phyloP scores from a whole-genome alignment of 2,888 invertebrate species.

The Chrysolina americana region DNA sequence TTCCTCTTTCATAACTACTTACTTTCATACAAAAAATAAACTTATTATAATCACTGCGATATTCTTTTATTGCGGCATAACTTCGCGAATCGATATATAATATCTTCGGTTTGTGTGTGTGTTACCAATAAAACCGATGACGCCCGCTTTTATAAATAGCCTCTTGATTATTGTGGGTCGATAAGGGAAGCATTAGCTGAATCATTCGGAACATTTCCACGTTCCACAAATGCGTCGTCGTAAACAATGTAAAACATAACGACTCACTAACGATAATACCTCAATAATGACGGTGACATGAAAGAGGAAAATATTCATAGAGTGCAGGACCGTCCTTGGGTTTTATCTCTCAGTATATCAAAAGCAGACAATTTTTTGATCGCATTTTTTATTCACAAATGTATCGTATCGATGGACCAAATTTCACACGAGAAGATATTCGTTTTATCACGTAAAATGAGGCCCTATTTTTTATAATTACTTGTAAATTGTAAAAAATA shows the following conservation, averaged over 20 bases:
- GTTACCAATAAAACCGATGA: conserved; percentile 22
- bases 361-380: no score
- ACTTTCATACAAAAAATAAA: background rate
- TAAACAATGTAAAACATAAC: conserved; percentile 15
- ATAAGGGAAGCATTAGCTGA: conserved; percentile 17
- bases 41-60: background rate
- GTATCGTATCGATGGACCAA: no score
- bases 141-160: conserved; percentile 25
- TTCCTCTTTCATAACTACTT: background rate
- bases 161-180: conserved; percentile 2
- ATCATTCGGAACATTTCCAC: conserved; percentile 8
- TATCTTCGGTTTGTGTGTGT: background rate
- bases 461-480: no score
- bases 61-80: background rate
- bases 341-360: no score
- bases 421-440: no score
- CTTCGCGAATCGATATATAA: background rate
- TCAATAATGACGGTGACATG: background rate
- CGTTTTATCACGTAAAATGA: no score
- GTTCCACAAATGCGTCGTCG: conserved; percentile 1
- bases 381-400: no score
- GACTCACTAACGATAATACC: conserved; percentile 6
- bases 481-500: no score
- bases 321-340: background rate
- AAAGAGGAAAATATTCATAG: conserved; percentile 2